These are phyloP conservation scores for Drosophila micromelanica DNA, from an alignment of 1,140 invertebrate species.

Conservation along the genomic window DNA sequence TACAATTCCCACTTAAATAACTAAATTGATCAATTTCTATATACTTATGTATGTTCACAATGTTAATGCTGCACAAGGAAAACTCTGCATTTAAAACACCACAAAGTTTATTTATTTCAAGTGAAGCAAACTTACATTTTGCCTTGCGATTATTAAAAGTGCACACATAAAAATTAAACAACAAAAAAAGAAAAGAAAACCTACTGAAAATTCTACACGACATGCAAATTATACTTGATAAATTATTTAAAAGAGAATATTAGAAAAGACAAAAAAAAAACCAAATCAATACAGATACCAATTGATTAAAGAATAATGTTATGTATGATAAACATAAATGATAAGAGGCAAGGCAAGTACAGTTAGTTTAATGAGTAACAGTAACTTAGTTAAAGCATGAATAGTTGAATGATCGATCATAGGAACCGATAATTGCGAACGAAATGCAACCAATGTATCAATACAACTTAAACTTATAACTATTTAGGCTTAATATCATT, in stretches of 20 bases:
- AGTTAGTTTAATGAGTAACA: constrained; percentile 73
- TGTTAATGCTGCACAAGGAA: constrained; percentile 83
- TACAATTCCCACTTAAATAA: constrained; percentile 68
- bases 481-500: constrained; percentile 80
- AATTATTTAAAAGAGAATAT: constrained; percentile 54
- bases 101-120: constrained; percentile 69
- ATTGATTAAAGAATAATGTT: constrained; percentile 63
- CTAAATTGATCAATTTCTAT: constrained; percentile 53
- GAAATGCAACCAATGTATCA: constrained; percentile 57
- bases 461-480: constrained; percentile 68
- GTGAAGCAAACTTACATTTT: constrained; percentile 53
- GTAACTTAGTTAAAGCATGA: constrained; percentile 78
- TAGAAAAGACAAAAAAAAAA: constrained; percentile 25
- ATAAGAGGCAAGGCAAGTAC: constrained; percentile 58
- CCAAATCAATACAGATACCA: constrained; percentile 36
- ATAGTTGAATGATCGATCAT: constrained; percentile 63
- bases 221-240: constrained; percentile 43
- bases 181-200: constrained; percentile 24
- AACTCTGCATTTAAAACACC: constrained; percentile 78
- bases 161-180: constrained; percentile 27
- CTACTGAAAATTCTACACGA: constrained; percentile 39
- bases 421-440: constrained; percentile 48
- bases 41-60: constrained; percentile 63
- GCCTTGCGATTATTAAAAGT: constrained; percentile 55
- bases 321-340: constrained; percentile 69